Conservation (phyloP, 2,113 vertebrate species). For the Plestiodon gilberti region DNA sequence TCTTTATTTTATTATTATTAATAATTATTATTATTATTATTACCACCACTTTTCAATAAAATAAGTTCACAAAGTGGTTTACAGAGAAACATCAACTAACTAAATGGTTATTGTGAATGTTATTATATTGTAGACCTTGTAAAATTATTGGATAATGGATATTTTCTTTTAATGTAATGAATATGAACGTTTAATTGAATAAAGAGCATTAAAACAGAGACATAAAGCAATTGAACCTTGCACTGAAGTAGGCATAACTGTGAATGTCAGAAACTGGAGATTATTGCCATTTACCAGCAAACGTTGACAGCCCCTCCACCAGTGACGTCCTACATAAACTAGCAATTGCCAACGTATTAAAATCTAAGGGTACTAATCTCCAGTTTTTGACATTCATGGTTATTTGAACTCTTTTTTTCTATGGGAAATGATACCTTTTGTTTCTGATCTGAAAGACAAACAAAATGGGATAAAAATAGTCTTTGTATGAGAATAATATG, state of each 20-base stretch:
- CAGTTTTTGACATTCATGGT: neutral
- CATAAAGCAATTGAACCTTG: neutral
- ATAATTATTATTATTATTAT: too few relatives aligned
- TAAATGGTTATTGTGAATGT: neutral
- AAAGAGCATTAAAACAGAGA: neutral
- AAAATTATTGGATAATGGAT: neutral
- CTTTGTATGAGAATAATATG: neutral
- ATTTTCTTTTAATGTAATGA: neutral
- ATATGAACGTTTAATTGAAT: neutral
- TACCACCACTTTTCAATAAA: too few relatives aligned
- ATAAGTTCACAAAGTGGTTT: too few relatives aligned
- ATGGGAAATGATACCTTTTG: constrained; percentile 16
- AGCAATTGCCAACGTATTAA: neutral
- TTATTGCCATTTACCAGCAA: neutral
- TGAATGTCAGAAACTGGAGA: neutral
- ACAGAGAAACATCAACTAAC: too few relatives aligned
- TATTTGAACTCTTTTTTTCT: neutral
- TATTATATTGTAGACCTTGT: neutral
- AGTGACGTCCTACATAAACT: neutral
- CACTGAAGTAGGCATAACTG: neutral
- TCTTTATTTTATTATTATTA: too few relatives aligned
- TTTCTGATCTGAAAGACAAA: constrained; percentile 33
- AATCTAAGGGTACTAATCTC: neutral
- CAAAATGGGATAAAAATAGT: constrained; percentile 19
- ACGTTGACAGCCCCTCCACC: neutral